Conservation (phyloP, 2,113 vertebrate species). For the Embiotoca jacksoni region DNA sequence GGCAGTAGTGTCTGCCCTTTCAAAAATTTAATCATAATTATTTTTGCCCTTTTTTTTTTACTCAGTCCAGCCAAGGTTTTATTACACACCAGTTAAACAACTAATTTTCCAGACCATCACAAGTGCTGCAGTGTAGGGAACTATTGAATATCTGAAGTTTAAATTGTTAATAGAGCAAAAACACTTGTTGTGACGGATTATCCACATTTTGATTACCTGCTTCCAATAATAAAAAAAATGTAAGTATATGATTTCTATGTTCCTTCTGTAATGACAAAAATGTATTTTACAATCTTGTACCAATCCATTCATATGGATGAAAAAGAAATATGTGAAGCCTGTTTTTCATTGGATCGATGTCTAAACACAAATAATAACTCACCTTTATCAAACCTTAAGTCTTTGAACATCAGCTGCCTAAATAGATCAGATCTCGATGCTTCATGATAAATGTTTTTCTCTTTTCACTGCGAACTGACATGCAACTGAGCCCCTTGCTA, state of each 20-base stretch:
- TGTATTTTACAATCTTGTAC: not conserved
- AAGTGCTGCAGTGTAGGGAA: conserved; percentile 13
- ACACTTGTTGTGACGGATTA: no score
- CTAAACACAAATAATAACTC: not conserved
- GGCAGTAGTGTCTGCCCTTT: conserved; percentile 39
- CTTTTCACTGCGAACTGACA: conserved; percentile 50
- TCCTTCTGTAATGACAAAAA: not conserved
- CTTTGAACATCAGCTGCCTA: conserved; percentile 14
- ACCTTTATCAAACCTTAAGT: conserved; percentile 25
- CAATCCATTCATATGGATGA: not conserved
- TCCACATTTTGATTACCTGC: not conserved
- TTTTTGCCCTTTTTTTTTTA: conserved; percentile 25
- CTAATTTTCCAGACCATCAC: conserved; percentile 24
- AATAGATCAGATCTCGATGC: conserved; percentile 30
- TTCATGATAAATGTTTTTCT: conserved; percentile 47
- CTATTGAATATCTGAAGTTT: not conserved
- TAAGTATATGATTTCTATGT: not conserved
- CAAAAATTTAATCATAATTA: conserved; percentile 50
- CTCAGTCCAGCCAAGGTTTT: conserved; percentile 29
- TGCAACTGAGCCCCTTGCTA: conserved; percentile 48
- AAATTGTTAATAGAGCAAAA: not conserved
- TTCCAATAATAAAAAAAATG: conserved; percentile 8
- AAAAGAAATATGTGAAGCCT: not conserved
- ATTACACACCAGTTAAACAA: conserved; percentile 30
- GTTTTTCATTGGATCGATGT: not conserved